Conservation (phyloP, 2,888 invertebrate species). For the Cinara cedri region DNA sequence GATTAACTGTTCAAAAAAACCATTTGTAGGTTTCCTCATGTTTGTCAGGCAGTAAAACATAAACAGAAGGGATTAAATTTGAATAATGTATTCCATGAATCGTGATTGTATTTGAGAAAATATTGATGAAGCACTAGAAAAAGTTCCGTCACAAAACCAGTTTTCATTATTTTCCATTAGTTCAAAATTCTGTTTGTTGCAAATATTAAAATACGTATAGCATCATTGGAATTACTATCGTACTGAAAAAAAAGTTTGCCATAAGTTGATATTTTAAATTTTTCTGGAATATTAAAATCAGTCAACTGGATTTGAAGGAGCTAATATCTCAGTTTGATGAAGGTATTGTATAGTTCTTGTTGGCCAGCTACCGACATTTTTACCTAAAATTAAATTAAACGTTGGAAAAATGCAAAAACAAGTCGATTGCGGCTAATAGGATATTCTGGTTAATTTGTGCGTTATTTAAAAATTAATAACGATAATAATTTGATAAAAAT, state of each 20-base stretch:
- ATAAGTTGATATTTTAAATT: not conserved
- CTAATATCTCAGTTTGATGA: not conserved
- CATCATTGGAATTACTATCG: not conserved
- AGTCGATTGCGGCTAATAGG: no score
- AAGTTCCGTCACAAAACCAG: constrained; percentile 18
- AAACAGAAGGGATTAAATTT: constrained; percentile 2
- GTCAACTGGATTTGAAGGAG: not conserved
- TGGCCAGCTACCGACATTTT: no score
- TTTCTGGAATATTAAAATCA: not conserved
- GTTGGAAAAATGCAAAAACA: no score
- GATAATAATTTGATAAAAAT: no score
- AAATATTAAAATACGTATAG: constrained; percentile 20
- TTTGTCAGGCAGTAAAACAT: constrained; percentile 11
- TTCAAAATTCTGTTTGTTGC: constrained; percentile 1
- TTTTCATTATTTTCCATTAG: constrained; percentile 12
- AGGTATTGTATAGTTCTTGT: not conserved
- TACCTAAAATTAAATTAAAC: no score
- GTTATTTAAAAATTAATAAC: no score
- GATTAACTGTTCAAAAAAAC: not conserved
- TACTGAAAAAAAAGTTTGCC: not conserved
- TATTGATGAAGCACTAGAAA: constrained; percentile 6
- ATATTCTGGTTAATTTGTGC: no score
- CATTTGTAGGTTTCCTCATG: not conserved
- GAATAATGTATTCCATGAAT: constrained; percentile 19
- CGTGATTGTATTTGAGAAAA: not conserved